These are phyloP conservation scores for Blastobasis adustella DNA, from an alignment of 2,888 invertebrate species.

Conservation along the genomic window DNA sequence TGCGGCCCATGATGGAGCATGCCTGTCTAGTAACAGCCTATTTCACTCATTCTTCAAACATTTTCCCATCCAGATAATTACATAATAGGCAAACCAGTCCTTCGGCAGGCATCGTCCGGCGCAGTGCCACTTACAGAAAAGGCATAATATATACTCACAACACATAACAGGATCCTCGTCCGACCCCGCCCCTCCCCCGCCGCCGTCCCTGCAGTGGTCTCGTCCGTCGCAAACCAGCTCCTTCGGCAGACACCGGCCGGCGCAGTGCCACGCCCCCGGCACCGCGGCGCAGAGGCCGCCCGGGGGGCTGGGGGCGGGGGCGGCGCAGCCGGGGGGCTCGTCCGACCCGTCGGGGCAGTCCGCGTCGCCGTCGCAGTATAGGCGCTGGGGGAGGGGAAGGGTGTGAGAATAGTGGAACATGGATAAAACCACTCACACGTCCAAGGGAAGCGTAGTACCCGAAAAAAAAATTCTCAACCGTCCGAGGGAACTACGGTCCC, in stretches of 20 bases:
- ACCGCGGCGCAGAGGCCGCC: slow-evolving; percentile 28
- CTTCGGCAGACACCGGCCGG: slow-evolving; percentile 78
- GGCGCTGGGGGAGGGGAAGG: slow-evolving; percentile 37
- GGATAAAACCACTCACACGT: slow-evolving; percentile 11
- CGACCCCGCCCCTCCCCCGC: slow-evolving; percentile 69
- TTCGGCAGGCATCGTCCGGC: too few relatives aligned
- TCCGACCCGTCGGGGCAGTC: slow-evolving; percentile 83
- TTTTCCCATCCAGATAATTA: too few relatives aligned
- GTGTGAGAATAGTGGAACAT: slow-evolving; percentile 1
- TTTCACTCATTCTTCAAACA: too few relatives aligned
- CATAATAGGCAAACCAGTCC: too few relatives aligned
- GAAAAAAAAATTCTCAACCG: too few relatives aligned
- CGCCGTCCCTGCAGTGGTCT: slow-evolving; percentile 80
- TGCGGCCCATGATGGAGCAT: too few relatives aligned
- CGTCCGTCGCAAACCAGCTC: slow-evolving; percentile 82
- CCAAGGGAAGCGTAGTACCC: too few relatives aligned
- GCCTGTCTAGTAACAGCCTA: too few relatives aligned
- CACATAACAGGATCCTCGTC: slow-evolving; percentile 77
- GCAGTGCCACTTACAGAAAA: too few relatives aligned
- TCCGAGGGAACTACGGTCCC: too few relatives aligned
- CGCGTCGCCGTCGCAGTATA: slow-evolving; percentile 80
- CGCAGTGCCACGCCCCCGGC: slow-evolving; percentile 75
- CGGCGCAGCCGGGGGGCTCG: slow-evolving; percentile 70
- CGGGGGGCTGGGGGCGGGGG: slow-evolving; percentile 40
- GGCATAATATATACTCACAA: too few relatives aligned